A percentile compares a stretch with the other conserved stretches of the same genome.
phyloP scores from a whole-genome alignment of 37 sponge, comb jelly and placozoan species.

The Axinella damicornis region DNA sequence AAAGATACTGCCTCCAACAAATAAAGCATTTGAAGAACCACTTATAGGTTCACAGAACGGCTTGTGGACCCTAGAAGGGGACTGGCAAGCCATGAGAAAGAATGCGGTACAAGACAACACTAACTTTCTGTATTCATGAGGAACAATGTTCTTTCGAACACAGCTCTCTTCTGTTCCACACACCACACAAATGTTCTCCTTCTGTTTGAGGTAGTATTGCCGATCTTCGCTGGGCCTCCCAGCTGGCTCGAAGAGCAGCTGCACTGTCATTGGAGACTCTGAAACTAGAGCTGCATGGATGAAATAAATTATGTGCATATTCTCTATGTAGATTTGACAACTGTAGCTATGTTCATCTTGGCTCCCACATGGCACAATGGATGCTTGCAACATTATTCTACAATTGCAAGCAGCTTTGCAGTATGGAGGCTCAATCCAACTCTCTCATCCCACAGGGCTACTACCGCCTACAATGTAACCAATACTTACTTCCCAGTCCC shows the following conservation, averaged over 20 bases:
- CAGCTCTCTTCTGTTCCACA: slow-evolving; percentile 70
- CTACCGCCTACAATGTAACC: not conserved
- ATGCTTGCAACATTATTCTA: not conserved
- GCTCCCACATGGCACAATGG: not conserved
- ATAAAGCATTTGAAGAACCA: too few species aligned
- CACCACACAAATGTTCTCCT: slow-evolving; percentile 86
- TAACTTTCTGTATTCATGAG: slow-evolving; percentile 87
- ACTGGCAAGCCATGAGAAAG: too few species aligned
- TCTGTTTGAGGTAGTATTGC: slow-evolving; percentile 78
- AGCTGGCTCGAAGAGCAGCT: slow-evolving; percentile 83
- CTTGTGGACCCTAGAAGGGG: too few species aligned
- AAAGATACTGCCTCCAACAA: too few species aligned
- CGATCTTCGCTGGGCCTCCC: slow-evolving; percentile 74
- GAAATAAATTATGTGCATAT: not conserved
- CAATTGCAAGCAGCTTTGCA: not conserved
- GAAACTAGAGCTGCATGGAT: slow-evolving; percentile 51
- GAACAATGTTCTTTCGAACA: slow-evolving; percentile 87
- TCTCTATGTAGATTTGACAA: not conserved
- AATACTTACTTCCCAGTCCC: slow-evolving; percentile 67
- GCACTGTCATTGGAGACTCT: slow-evolving; percentile 67
- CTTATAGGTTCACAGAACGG: too few species aligned
- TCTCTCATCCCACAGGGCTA: too few species aligned
- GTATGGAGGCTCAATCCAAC: too few species aligned
- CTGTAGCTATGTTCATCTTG: not conserved
- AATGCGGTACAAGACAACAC: too few species aligned